Base-by-base conservation (phyloP, 2,888 invertebrate genomes). In the Euclidia mi region DNA sequence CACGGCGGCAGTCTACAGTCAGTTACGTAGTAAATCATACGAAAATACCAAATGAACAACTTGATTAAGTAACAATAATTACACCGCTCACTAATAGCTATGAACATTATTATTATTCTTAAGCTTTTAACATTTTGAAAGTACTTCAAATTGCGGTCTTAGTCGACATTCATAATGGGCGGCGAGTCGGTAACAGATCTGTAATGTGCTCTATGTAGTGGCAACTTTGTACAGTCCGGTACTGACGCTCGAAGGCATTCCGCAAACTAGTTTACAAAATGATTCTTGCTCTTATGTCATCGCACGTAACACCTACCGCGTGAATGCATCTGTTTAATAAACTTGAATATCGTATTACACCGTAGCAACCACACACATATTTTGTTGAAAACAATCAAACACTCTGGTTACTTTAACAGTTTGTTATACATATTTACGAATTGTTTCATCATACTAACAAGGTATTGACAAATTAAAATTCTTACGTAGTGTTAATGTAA, bases 271-370 rank as follows among this genome's bases (percentile, higher is more conserved):
- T 73, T 70, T 62, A 49, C 43, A 46, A 42, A 65, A 61, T 40
- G 35, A 65, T 61, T 56, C 40, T 73, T 48, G 48, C 35, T 71
- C 57, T 72, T 72, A 72, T 73, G 58, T 70, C 74, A 70, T 66
- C 58, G 71, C 42, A 59, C 49, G 61, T 56, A 62, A 70, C 62
- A 56, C 50, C 35, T 43, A 38, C 35, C 43, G 49, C 42, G 60
- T 44, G 53, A 56, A 58, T 64, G 61, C 61, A 56, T 62, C 40
- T 50, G 56, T 72, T 65, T 73, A 46, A 49, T 62, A 72, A 69
- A 72, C 69, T 57, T 46, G 31, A 46, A 49, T 50, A 58, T 58
- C 25, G 35, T 42, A 45, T 64, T 68, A 58, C 58, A 38, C 28
- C 41, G 60, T 56, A 46, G 50, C 32, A 53, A 50, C 29, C 7